Evolutionary conservation across 2,113 vertebrate species (phyloP), one percentile per base, ranked within the genome.

Genomic region (Dicaeum eximium): DNA sequence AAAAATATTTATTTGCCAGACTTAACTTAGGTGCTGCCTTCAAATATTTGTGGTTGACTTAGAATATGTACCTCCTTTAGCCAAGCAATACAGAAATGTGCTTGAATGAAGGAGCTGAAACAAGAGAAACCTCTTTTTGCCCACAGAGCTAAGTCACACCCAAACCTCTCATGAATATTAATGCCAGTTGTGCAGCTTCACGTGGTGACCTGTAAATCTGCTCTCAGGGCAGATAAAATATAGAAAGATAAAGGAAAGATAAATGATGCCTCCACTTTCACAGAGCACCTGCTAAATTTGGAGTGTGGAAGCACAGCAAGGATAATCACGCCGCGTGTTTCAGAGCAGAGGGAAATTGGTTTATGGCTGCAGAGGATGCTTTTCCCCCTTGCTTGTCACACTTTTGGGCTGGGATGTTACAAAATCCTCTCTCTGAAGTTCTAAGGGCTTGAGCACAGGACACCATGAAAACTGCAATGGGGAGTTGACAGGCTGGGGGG

Each of bases 121-220:
- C 33, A 89, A 20, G 35, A 90, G 80, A 91, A 97, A 87, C 56
- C 61, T 82, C 92, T 96, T 96, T 94, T 33, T 97, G 81, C 78
- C 92, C 83, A 86, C 96, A 86, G 91, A 95, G 88, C 80, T 70
- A 40, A 94, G 93, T 95, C 93, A 88, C 77, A 96, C 88, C 88
- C 91, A 96, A 83, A 71, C 66, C 80, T 81, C 82, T 97, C 96
- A 87, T 97, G 94, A 95, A 81, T 88, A 66, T 81, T 95, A 95
- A 96, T 96, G 82, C 80, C 51, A 75, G 86, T 81, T 94, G 88
- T 94, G 95, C 93, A 96, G 88, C 81, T 80, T 86, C 90, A 77
- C 56, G 71, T 15, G 33, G 93, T 4, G 10, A 65, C 86, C 86
- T 83, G 64, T 88, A 93, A 97, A 69, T 80, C 71, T 77, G 25